phyloP scores from a whole-genome alignment of 2,113 vertebrate species.

The Seriola quinqueradiata region DNA sequence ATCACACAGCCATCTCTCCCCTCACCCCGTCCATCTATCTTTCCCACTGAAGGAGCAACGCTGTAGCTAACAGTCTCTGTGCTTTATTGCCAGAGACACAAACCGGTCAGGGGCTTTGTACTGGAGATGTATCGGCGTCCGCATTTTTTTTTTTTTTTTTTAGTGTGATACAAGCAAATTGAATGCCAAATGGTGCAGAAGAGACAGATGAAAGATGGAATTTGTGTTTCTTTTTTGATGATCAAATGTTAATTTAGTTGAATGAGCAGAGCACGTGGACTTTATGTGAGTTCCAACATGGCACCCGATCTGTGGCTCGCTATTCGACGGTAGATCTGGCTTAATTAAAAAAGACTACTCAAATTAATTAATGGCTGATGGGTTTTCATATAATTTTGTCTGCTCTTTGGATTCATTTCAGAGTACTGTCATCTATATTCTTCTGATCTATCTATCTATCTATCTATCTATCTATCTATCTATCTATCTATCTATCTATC shows the following conservation, averaged over 20 bases:
- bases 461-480: slow-evolving; percentile 34
- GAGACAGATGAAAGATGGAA: slow-evolving; percentile 56
- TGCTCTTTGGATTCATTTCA: slow-evolving; percentile 33
- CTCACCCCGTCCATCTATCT: slow-evolving; percentile 61
- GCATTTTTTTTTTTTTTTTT: slow-evolving; percentile 16
- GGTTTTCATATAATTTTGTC: slow-evolving; percentile 50
- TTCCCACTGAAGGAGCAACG: slow-evolving; percentile 38
- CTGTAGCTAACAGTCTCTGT: slow-evolving; percentile 67
- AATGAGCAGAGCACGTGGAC: slow-evolving; percentile 56
- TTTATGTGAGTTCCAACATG: slow-evolving; percentile 63
- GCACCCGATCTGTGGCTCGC: slow-evolving; percentile 62
- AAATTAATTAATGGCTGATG: slow-evolving; percentile 67
- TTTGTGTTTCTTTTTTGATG: slow-evolving; percentile 67
- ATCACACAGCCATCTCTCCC: slow-evolving; percentile 50
- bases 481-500: slow-evolving; percentile 43
- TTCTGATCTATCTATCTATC: slow-evolving; percentile 28
- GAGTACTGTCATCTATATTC: neutral
- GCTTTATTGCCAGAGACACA: slow-evolving; percentile 68
- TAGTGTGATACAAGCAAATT: slow-evolving; percentile 47
- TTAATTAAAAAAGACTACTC: slow-evolving; percentile 71
- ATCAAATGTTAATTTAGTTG: slow-evolving; percentile 64
- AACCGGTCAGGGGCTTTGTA: slow-evolving; percentile 69
- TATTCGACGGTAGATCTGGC: slow-evolving; percentile 61
- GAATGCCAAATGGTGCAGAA: slow-evolving; percentile 48
- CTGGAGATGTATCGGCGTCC: slow-evolving; percentile 53